Evolutionary conservation across 2,113 vertebrate genomes (phyloP), one percentile per base, ranked within the genome.

Genomic region (Haemorhous mexicanus): DNA sequence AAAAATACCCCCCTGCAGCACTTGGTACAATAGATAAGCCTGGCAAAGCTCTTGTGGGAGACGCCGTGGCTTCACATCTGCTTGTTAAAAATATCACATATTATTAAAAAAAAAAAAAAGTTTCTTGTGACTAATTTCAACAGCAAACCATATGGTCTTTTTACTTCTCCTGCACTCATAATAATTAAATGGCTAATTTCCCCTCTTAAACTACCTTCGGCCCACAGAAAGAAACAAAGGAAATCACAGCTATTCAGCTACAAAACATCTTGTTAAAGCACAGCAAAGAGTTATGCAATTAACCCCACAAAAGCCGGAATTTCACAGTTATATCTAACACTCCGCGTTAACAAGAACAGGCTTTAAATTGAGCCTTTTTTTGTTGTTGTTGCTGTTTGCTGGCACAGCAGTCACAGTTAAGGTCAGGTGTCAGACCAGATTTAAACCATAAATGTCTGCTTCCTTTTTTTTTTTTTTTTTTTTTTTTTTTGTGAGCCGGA

Each of bases 91-190:
- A 97, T 98, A 97, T 96, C 97, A 96, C 97, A 94, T 97, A 97
- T 97, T 98, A 97, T 97, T 87, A 4, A 61, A 67, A 84, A 91
- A 87, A 97, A 97, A 98, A 90, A 98, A 97, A 98, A 97, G 97
- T 97, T 97, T 97, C 95, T 98, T 97, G 98, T 97, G 97, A 97
- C 97, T 98, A 97, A 98, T 97, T 97, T 98, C 94, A 94, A 97
- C 95, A 97, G 94, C 95, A 96, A 97, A 97, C 97, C 97, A 98
- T 98, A 97, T 97, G 97, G 95, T 94, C 96, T 97, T 95, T 96
- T 97, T 96, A 94, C 96, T 98, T 98, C 95, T 95, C 69, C 56
- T 96, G 96, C 86, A 93, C 97, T 97, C 94, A 97, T 95, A 96
- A 97, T 97, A 96, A 97, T 98, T 97, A 97, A 97, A 97, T 94